Evolutionary conservation across 2,113 vertebrate species (phyloP).

Genomic region (Antidorcas marsupialis): DNA sequence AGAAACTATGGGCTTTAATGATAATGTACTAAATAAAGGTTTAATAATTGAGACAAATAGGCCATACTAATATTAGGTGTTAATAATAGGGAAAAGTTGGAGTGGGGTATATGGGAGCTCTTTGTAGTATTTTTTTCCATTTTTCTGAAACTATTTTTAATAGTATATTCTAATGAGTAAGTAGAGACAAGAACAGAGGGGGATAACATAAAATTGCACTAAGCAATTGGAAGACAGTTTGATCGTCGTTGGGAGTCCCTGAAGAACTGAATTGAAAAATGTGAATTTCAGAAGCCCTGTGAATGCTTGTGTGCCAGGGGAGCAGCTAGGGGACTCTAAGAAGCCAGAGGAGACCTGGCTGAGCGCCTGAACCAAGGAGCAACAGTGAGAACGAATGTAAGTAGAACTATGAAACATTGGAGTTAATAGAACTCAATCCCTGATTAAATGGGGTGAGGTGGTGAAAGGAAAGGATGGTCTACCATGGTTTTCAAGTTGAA

Average conservation of each 20-base stretch:
- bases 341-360: background rate
- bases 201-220: background rate
- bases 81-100: background rate
- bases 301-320: background rate
- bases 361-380: background rate
- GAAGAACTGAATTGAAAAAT: background rate
- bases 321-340: background rate
- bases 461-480: background rate
- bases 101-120: background rate
- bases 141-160: background rate
- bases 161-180: background rate
- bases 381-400: background rate
- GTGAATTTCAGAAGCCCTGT: too few species aligned
- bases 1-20: background rate
- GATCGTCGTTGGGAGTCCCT: background rate
- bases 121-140: background rate
- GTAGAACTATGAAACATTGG: fast-evolving
- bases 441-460: background rate
- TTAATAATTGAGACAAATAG: background rate
- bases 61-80: background rate
- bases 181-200: background rate
- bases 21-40: background rate
- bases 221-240: background rate
- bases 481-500: background rate
- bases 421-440: background rate